phyloP scores from a whole-genome alignment of 2,113 vertebrate species.

The Empidonax alnorum region DNA sequence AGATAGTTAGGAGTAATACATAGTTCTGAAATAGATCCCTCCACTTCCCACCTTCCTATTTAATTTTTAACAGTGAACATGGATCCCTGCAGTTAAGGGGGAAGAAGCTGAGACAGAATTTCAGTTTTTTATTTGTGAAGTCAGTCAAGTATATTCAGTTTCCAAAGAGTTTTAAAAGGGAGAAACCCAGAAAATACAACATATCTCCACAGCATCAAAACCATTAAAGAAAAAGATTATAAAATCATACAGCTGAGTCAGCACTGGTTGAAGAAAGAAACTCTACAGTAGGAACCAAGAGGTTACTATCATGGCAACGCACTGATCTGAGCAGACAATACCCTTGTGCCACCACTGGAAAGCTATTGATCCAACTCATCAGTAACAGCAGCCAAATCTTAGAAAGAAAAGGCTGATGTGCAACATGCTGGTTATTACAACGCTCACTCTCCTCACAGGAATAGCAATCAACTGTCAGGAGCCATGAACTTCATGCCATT shows the following conservation, averaged over 20 bases:
- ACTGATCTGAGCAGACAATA: neutral
- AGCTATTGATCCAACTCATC: neutral
- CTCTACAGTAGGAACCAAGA: neutral
- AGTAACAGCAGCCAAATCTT: neutral
- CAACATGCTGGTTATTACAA: neutral
- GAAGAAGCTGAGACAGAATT: neutral
- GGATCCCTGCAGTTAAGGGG: neutral
- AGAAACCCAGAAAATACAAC: neutral
- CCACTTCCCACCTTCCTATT: neutral
- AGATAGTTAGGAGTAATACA: neutral
- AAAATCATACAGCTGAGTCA: neutral
- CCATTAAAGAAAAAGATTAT: neutral
- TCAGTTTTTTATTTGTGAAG: neutral
- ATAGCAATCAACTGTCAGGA: neutral
- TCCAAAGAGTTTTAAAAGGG: neutral
- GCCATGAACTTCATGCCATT: neutral
- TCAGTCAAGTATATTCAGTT: neutral
- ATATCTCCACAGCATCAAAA: neutral
- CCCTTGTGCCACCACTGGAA: neutral
- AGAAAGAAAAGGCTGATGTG: neutral
- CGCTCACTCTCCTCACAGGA: neutral
- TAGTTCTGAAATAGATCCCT: neutral
- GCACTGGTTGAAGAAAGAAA: neutral
- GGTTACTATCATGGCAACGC: neutral
- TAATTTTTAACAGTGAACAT: neutral